Conservation (phyloP, 2,113 vertebrate species). For the Picathartes gymnocephalus region DNA sequence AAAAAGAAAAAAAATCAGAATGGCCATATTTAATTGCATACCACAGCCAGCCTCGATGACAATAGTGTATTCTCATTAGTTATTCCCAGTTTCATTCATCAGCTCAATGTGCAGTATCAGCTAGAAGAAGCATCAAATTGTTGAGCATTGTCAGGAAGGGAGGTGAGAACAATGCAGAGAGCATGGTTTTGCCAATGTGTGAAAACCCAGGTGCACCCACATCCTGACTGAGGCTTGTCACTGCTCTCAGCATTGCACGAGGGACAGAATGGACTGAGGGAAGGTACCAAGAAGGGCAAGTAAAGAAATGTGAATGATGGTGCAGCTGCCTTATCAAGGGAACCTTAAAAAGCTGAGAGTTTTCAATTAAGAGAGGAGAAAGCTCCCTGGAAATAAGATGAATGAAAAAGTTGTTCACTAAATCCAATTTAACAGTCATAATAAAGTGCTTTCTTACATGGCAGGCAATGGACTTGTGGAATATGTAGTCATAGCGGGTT, state of each 20-base stretch:
- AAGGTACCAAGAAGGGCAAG: not conserved
- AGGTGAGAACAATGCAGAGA: not conserved
- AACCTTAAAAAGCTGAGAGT: not conserved
- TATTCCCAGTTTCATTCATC: constrained; percentile 13
- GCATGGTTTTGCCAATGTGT: not conserved
- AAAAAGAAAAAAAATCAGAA: not conserved
- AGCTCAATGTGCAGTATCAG: not conserved
- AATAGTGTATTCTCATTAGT: not conserved
- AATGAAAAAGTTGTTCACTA: not conserved
- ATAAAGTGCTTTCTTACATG: not conserved
- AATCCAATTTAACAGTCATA: not conserved
- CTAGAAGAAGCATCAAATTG: not conserved
- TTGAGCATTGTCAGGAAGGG: not conserved
- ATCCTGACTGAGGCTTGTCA: not conserved
- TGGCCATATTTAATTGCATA: constrained; percentile 4
- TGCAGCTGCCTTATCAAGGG: not conserved
- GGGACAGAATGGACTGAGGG: not conserved
- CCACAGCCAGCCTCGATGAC: not conserved
- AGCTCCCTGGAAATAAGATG: not conserved
- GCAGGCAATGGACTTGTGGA: not conserved
- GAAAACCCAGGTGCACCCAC: not conserved
- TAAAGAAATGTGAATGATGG: not conserved
- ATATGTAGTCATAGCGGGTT: not conserved
- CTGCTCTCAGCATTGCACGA: not conserved
- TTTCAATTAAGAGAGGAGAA: not conserved